These are phyloP conservation scores for Enteromius viviparus DNA, from an alignment of 2,797 vertebrate genomes.

Conservation along the genomic window DNA sequence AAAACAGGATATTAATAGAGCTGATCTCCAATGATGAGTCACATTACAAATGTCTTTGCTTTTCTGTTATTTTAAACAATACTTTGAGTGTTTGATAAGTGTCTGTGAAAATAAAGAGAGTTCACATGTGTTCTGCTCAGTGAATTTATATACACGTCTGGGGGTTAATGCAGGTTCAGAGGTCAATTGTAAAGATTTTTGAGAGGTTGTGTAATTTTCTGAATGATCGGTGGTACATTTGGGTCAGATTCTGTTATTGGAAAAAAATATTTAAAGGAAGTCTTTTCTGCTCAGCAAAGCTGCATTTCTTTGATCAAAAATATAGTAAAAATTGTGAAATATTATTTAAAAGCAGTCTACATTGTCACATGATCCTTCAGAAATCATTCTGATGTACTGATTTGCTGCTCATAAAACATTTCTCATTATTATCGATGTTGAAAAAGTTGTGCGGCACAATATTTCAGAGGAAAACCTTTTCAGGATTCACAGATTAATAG, in stretches of 20 bases:
- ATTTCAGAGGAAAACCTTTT: not conserved
- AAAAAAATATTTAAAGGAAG: not conserved
- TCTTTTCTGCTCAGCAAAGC: not conserved
- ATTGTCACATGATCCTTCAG: not conserved
- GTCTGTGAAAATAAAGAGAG: slow-evolving; percentile 9
- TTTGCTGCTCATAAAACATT: not conserved
- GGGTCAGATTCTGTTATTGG: too few species aligned
- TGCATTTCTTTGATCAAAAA: not conserved
- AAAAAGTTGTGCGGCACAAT: not conserved
- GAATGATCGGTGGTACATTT: not conserved
- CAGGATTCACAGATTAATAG: not conserved
- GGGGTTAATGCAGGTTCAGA: not conserved
- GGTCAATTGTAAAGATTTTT: not conserved
- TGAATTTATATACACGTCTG: not conserved
- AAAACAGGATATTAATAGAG: slow-evolving; percentile 55
- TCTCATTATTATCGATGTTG: not conserved
- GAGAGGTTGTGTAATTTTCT: not conserved
- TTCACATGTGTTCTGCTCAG: not conserved
- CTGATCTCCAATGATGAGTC: slow-evolving; percentile 47
- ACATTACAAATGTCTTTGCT: slow-evolving; percentile 46
- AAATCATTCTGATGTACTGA: not conserved
- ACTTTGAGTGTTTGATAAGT: not conserved
- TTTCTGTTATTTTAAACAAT: slow-evolving; percentile 53
- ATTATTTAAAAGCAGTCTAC: not conserved
- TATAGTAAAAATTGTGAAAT: not conserved